These are phyloP conservation scores for Amorpha juglandis DNA, from an alignment of 2,888 invertebrate genomes.

Conservation along the genomic window DNA sequence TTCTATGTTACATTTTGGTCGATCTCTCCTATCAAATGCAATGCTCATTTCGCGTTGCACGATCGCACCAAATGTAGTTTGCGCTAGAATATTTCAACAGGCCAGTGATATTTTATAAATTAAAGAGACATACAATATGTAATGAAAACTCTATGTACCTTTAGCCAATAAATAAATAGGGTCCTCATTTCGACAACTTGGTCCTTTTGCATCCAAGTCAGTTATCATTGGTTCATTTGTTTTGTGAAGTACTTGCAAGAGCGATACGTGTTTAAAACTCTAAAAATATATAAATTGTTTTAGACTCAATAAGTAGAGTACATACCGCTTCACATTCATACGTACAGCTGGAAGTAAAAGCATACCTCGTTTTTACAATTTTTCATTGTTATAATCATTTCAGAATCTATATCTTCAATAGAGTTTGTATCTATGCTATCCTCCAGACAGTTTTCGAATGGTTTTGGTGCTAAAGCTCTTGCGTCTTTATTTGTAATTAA, in stretches of 20 bases:
- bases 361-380: conserved; percentile 67
- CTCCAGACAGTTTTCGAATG: conserved; percentile 53
- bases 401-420: conserved; percentile 62
- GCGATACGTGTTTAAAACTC: conserved; percentile 67
- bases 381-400: conserved; percentile 76
- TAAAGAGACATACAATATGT: no score
- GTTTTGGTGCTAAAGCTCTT: conserved; percentile 47
- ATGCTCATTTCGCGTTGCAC: conserved; percentile 65
- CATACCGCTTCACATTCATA: not conserved
- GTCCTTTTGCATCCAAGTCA: conserved; percentile 37
- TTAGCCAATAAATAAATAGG: conserved; percentile 66
- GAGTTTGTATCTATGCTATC: conserved; percentile 35
- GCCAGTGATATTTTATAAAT: conserved; percentile 49
- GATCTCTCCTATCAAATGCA: conserved; percentile 45
- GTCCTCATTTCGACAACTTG: conserved; percentile 55
- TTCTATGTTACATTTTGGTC: conserved; percentile 51
- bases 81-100: conserved; percentile 57
- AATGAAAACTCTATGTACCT: no score
- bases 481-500: conserved; percentile 36
- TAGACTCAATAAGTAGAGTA: not conserved
- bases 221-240: conserved; percentile 55
- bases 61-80: conserved; percentile 67
- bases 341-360: not conserved
- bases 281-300: conserved; percentile 41
- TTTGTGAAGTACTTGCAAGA: conserved; percentile 77